Percentiles rank a stretch among this genome's conserved stretches.
Conservation (phyloP, 2,113 vertebrate species). For the human region GRCh38 chr3:113174001-113174500, state of each 20-base stretch:
- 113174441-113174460: neutral
- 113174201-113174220: slow-evolving; percentile 28
- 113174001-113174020: too few relatives aligned
- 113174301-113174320: neutral
- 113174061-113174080: too few relatives aligned
- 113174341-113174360: neutral
- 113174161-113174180: slow-evolving; percentile 21
- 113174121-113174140: neutral
- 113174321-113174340: neutral
- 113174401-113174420: neutral
- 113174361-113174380: neutral
- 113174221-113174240: neutral
- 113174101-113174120: too few relatives aligned
- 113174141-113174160: slow-evolving; percentile 39
- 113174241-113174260: neutral
- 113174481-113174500: neutral
- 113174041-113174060: too few relatives aligned
- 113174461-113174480: neutral
- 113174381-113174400: neutral
- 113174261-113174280: neutral
- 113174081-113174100: too few relatives aligned
- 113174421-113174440: neutral
- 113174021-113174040: too few relatives aligned
- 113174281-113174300: neutral
- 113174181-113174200: neutral